phyloP scores from a whole-genome alignment of 2,888 invertebrate species.

The Pterostichus madidus region DNA sequence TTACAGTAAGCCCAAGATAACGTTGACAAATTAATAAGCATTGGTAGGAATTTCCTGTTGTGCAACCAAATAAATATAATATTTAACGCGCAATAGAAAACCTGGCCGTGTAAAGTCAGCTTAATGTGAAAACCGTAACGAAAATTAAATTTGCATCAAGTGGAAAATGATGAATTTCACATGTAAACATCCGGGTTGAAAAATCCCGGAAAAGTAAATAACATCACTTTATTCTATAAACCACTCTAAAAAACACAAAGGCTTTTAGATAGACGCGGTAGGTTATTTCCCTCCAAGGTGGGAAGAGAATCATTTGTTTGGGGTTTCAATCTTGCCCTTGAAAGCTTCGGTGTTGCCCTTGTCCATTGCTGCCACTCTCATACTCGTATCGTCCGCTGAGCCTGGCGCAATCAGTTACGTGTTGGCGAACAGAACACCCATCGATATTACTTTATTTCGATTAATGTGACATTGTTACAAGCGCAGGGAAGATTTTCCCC shows the following conservation, averaged over 20 bases:
- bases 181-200: background rate
- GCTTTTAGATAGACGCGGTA: slow-evolving; percentile 1
- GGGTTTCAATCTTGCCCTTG: background rate
- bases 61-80: too few species aligned
- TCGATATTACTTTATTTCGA: slow-evolving; percentile 74
- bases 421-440: slow-evolving; percentile 71
- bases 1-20: too few species aligned
- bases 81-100: too few species aligned
- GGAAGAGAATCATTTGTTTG: background rate
- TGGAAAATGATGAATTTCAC: slow-evolving; percentile 14
- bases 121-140: too few species aligned
- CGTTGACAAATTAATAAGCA: too few species aligned
- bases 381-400: slow-evolving; percentile 1
- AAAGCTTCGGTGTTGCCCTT: background rate
- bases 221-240: slow-evolving; percentile 18
- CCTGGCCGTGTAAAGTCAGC: too few species aligned
- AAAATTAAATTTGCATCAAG: background rate
- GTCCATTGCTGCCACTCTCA: background rate
- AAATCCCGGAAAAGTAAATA: slow-evolving; percentile 15
- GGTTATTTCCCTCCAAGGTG: background rate
- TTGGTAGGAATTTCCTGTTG: too few species aligned
- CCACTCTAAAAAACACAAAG: slow-evolving; percentile 26
- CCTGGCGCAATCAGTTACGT: slow-evolving; percentile 71
- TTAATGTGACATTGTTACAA: slow-evolving; percentile 73
- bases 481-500: slow-evolving; percentile 67